Base-by-base conservation (phyloP, 2,888 invertebrate species). In the Tinea pellionella region DNA sequence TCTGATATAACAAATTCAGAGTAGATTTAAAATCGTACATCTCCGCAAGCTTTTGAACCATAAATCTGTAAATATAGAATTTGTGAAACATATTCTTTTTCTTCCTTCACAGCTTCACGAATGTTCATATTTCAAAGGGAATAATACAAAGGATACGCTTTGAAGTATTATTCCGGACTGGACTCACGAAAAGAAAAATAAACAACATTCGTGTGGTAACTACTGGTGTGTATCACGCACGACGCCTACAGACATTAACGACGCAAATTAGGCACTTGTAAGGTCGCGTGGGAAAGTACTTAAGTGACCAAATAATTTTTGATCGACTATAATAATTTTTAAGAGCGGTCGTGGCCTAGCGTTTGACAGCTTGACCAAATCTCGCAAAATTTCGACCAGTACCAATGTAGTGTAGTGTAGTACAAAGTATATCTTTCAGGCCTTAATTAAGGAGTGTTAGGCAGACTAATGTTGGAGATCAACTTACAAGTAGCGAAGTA, bases 221-320 rank as follows among this genome's bases (percentile, higher is more conserved):
- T 37, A 37, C 37, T 37, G 37, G 37, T 37, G 37, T 47, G 9
- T 47, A 15, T 47, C 47, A 47, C 47, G 47, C 47, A 47, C 47
- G 47, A 47, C 47, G 47, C 47, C 47, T 47, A 47, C 47, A 37
- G n/a, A 47, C 47, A 16, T 47, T 47, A 47, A 47, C 47, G 15
- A 47, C 16, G 47, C n/a, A 47, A 47, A 15, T 47, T 47, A 47
- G 47, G 47, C 9, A 47, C 47, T 2, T 15, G 6, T 13, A 16
- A 15, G 15, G 47, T 47, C 47, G 47, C 47, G 47, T 47, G 47
- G 47, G 47, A 47, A 47, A 47, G 6, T 15, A 13, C 2, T 47
- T 47, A 47, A 16, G 47, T 13, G 47, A 47, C 47, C 47, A 47
- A 47, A 47, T 37, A 37, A 37, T 37, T 37, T 9, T n/a, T 37